Base-by-base conservation (phyloP, 1,140 invertebrate species). In the Cylas formicarius region DNA sequence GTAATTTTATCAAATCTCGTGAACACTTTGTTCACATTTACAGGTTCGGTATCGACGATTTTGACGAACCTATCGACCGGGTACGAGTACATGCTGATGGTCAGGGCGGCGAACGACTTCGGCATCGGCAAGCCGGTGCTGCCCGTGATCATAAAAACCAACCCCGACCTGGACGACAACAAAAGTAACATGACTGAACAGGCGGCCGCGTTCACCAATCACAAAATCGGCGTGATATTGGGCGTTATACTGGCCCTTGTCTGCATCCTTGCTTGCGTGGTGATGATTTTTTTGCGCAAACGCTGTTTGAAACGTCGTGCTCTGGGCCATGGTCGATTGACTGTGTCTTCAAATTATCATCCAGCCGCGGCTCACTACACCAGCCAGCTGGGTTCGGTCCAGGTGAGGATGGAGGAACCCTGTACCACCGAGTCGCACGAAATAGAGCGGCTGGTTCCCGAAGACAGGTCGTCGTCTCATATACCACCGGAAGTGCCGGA, bases 81-180 rank as follows among this genome's bases (percentile, higher is more conserved):
- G 13, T 67, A 66, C 31, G 54, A 62, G 14, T 78, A 80, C 45
- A 72, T 68, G 27, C 65, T 78, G 22, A 62, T 69, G 48, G 65
- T 78, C 17, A 65, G 69, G 45, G 76, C 74, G 13, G 64, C 61
- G 2, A 77, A 72, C 7, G 66, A 66, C 46, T 70, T 71, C 19
- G 76, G 75, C 10, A 61, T 66, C 35, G 73, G 76, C 6, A 68
- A 66, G 45, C 59, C 61, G 0, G 69, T 68, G 3, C 56, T 68
- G 38, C 65, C 66, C 16, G 62, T 70, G 32, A 49, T 62, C 24
- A 58, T 71, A 17, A 58, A 56, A 32, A 66, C 61, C 9, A 60
- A 61, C 28, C n/a, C 19, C 1, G 20, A n/a, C 10, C 38, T 29
- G 9, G 35, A 45, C 38, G 27, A 34, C 34, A 17, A 22, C 31